Percentiles rank a stretch among this genome's conserved stretches.
These are phyloP conservation scores for Notospermus geniculatus DNA, from an alignment of 1,140 invertebrate species.

Conservation along the genomic window DNA sequence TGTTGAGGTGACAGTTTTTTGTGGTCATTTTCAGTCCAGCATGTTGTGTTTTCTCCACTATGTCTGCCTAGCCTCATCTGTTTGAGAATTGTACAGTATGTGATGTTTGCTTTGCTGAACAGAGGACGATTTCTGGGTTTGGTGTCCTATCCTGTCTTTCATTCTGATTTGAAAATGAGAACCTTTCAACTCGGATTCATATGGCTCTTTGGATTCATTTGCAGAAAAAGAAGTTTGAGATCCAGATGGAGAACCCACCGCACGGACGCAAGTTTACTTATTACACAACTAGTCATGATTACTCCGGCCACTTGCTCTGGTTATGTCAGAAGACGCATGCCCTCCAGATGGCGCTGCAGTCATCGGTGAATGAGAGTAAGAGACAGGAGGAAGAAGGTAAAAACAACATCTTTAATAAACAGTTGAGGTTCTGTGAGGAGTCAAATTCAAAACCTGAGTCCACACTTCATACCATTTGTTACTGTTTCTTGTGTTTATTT, in stretches of 20 bases:
- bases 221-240: conserved; percentile 92
- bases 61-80: too few species aligned
- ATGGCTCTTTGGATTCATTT: conserved; percentile 34
- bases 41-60: too few species aligned
- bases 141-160: too few species aligned
- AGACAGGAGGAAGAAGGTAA: conserved; percentile 73
- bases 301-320: conserved; percentile 83
- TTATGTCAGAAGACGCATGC: conserved; percentile 90
- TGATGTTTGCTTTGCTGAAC: too few species aligned
- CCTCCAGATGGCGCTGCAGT: conserved; percentile 88
- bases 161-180: too few species aligned
- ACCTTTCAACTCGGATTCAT: too few species aligned
- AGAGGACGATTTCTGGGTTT: too few species aligned
- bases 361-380: conserved; percentile 74
- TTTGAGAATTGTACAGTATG: too few species aligned
- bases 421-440: neutral
- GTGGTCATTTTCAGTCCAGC: too few species aligned
- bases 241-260: conserved; percentile 74
- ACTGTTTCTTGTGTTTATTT: conserved; percentile 15
- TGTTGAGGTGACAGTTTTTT: too few species aligned
- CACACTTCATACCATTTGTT: conserved; percentile 8
- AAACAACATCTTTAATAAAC: neutral
- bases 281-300: conserved; percentile 86
- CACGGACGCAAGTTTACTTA: conserved; percentile 73
- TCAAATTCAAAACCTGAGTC: neutral